phyloP scores from a whole-genome alignment of 2,888 invertebrate species.

The Dynastes maya region DNA sequence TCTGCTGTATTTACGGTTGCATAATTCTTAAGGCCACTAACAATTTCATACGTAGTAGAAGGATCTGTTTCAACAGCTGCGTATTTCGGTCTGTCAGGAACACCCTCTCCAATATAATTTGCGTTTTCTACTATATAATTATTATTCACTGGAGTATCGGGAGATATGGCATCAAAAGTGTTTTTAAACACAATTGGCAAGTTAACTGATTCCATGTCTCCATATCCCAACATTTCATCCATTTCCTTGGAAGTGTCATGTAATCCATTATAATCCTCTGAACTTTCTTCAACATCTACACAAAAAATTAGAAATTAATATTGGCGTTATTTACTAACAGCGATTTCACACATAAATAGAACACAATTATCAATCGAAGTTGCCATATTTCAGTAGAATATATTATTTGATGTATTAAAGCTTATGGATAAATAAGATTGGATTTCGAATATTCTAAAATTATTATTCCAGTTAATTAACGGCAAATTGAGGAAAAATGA shows the following conservation, averaged over 20 bases:
- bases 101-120: constrained; percentile 23
- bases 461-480: no score
- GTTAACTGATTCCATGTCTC: constrained; percentile 20
- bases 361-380: no score
- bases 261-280: constrained; percentile 25
- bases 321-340: background rate
- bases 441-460: no score
- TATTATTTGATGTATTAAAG: no score
- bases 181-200: constrained; percentile 49
- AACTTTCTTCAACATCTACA: constrained; percentile 1
- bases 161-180: constrained; percentile 49
- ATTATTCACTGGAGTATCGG: constrained; percentile 29
- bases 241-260: constrained; percentile 27
- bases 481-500: no score
- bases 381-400: no score
- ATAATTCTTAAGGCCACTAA: constrained; percentile 68
- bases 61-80: constrained; percentile 65
- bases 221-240: constrained; percentile 48
- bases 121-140: constrained; percentile 49
- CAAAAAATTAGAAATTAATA: background rate
- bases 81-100: constrained; percentile 54
- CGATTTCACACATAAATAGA: no score
- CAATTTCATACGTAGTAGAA: constrained; percentile 65
- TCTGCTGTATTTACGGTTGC: constrained; percentile 69
- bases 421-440: no score